These are phyloP conservation scores for Furcifer pardalis DNA, from an alignment of 2,797 vertebrate species.

Conservation along the genomic window DNA sequence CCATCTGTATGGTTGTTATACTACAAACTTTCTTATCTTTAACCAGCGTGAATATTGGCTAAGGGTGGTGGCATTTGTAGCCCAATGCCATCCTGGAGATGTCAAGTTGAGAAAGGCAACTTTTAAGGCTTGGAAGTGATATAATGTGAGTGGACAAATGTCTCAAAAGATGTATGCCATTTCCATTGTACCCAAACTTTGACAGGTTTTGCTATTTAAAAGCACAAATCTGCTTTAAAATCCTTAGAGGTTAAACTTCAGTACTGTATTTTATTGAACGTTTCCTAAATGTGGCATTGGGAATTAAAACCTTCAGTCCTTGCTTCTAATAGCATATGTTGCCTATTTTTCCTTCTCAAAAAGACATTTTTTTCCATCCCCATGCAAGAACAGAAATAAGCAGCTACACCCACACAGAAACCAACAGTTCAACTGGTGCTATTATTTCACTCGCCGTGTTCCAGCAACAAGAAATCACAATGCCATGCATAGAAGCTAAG, in stretches of 20 bases:
- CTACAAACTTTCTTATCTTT: not conserved
- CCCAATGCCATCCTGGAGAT: not conserved
- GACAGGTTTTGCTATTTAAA: not conserved
- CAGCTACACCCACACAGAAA: conserved; percentile 33
- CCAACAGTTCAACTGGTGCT: conserved; percentile 15
- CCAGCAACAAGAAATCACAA: not conserved
- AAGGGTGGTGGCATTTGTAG: not conserved
- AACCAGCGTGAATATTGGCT: not conserved
- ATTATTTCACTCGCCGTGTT: conserved; percentile 1
- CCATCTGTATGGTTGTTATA: not conserved
- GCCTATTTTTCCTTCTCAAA: not conserved
- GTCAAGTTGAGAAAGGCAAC: not conserved
- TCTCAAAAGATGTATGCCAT: not conserved
- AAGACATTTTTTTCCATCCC: not conserved
- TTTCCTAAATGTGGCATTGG: not conserved
- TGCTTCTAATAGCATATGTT: not conserved
- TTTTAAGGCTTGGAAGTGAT: not conserved
- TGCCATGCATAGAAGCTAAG: not conserved
- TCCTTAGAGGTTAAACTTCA: not conserved
- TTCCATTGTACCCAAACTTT: not conserved
- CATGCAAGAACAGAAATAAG: conserved; percentile 19
- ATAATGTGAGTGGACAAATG: not conserved
- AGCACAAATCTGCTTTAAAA: not conserved
- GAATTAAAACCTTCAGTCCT: too few relatives aligned
- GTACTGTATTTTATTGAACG: not conserved